Percentiles rank a stretch among this genome's conserved stretches.
phyloP scores from a whole-genome alignment of 2,797 vertebrate genomes.

The Epinephelus malabaricus region DNA sequence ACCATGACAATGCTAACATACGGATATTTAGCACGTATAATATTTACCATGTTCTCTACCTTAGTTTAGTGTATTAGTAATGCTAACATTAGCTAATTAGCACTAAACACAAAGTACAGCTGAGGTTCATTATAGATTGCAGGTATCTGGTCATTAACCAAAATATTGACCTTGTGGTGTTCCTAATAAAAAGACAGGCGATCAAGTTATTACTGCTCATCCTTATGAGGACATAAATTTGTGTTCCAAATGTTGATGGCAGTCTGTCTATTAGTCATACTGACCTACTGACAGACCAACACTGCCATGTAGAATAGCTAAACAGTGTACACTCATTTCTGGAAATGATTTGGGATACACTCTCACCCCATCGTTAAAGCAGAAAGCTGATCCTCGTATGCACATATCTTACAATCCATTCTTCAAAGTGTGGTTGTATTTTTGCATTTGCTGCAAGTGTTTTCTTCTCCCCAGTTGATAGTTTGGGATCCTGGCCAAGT shows the following conservation, averaged over 20 bases:
- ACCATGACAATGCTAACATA: too few relatives aligned
- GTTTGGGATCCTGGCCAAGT: conserved; percentile 71
- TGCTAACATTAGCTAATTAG: neutral
- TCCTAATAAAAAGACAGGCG: too few relatives aligned
- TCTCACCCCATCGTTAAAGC: neutral
- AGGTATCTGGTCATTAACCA: neutral
- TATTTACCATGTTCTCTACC: neutral
- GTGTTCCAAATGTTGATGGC: neutral
- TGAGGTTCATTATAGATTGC: neutral
- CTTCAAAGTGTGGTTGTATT: conserved; percentile 30
- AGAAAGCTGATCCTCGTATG: neutral
- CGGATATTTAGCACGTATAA: neutral
- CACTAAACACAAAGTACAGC: neutral
- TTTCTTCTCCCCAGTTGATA: conserved; percentile 50
- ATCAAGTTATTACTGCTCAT: neutral
- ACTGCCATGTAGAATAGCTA: neutral
- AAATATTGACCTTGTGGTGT: neutral
- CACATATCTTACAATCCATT: conserved; percentile 8
- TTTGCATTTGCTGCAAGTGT: conserved; percentile 51
- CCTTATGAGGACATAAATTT: neutral
- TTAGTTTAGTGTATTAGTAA: neutral
- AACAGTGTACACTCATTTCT: neutral
- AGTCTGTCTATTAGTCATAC: neutral
- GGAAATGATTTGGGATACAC: neutral
- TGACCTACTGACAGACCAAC: neutral